Evolutionary conservation across 2,797 vertebrate species (phyloP), one percentile per base, ranked within the genome.

Genomic region (Chaetophractus vellerosus): DNA sequence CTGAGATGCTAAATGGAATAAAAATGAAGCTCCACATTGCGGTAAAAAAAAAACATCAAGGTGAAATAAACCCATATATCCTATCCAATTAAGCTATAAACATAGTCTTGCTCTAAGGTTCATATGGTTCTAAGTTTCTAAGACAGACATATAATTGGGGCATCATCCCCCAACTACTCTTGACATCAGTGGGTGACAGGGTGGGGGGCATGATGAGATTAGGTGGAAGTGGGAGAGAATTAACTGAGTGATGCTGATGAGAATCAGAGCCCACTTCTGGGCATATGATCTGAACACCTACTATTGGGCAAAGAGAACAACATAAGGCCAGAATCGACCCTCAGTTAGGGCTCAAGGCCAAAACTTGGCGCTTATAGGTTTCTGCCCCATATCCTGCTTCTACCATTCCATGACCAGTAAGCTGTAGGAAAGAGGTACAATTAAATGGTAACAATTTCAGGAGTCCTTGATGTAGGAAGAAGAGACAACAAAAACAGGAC

Each of bases 71-170:
- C 1, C 9, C n/a, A 26, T 71, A 61, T 57, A 80, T 36, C 38
- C 21, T 92, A 88, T 80, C 24, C 88, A 94, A 90, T 45, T 81
- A 71, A 83, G 33, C 75, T 86, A 15, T 41, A 75, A 74, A 31
- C 5, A 0, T 41, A 36, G 23, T 28, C 79, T 91, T 94, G n/a
- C 57, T 88, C 31, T 48, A 81, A 63, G 63, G 64, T 23, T 88
- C 63, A 24, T n/a, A 6, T 75, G 68, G 14, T 38, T 38, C 38
- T 38, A 38, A 38, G 38, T 38, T 28, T 84, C 90, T 61, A 78
- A 55, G 41, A 93, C n/a, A 24, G 33, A 45, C 6, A 87, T n/a
- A 86, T 50, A 78, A 71, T 36, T 63, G 57, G 45, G 26, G 74
- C 16, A 33, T 3, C 21, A 72, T 55, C 41, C 9, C 61, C 64